A percentile compares a stretch with the other conserved stretches of the same genome.
Conservation (phyloP, 2,797 vertebrate genomes). For the Ctenopoma kingsleyae region DNA sequence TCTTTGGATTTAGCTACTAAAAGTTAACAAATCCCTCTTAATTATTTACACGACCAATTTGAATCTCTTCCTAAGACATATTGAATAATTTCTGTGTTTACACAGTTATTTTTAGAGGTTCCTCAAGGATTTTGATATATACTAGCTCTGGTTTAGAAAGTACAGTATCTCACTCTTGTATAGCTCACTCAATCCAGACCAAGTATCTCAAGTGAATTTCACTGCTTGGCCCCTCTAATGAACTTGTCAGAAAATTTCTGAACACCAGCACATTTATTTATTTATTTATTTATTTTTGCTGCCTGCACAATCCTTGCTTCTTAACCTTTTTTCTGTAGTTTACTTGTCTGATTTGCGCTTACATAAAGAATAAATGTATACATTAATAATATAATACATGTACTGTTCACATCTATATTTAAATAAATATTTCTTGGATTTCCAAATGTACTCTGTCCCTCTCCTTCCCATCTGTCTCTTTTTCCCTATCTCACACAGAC, state of each 20-base stretch:
- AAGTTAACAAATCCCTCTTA: constrained; percentile 10
- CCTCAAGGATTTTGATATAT: constrained; percentile 39
- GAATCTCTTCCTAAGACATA: constrained; percentile 23
- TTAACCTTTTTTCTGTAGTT: neutral
- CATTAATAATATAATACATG: neutral
- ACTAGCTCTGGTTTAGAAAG: constrained; percentile 31
- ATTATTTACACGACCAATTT: constrained; percentile 31
- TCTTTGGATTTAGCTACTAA: constrained; percentile 20
- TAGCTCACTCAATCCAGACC: constrained; percentile 22
- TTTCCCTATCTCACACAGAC: neutral
- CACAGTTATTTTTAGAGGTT: constrained; percentile 33
- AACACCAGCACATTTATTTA: constrained; percentile 19
- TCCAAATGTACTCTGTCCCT: neutral
- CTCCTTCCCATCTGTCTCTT: constrained; percentile 1
- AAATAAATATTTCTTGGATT: neutral
- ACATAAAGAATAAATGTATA: neutral
- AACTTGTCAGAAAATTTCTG: constrained; percentile 59
- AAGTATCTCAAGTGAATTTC: constrained; percentile 34
- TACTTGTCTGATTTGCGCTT: neutral
- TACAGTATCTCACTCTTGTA: constrained; percentile 37
- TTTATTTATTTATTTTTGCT: constrained; percentile 34
- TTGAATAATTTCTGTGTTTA: constrained; percentile 13
- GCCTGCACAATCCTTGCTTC: neutral
- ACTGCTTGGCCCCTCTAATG: constrained; percentile 50
- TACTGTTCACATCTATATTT: neutral